A percentile compares a stretch with the other conserved stretches of the same genome.
Conservation (phyloP, 2,888 invertebrate species). For the Ophion slaviceki region DNA sequence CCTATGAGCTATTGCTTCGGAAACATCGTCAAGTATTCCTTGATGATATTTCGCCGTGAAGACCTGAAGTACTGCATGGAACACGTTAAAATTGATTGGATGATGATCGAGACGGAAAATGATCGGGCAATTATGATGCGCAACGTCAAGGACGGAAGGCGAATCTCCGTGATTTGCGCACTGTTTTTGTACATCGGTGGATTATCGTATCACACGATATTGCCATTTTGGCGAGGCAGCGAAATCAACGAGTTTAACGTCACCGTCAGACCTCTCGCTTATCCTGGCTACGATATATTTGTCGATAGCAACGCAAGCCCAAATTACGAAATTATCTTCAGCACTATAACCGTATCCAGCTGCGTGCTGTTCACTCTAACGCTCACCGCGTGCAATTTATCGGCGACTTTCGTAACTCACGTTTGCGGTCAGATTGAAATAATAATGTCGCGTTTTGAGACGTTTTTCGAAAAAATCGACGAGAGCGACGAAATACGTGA, state of each 20-base stretch:
- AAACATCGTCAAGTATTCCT: constrained; percentile 48
- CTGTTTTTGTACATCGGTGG: constrained; percentile 54
- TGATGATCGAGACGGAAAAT: constrained; percentile 42
- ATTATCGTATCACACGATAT: constrained; percentile 41
- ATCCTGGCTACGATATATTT: constrained; percentile 53
- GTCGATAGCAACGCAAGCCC: constrained; percentile 64
- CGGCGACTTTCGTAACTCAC: constrained; percentile 70
- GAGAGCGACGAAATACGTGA: constrained; percentile 11
- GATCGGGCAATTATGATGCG: constrained; percentile 65
- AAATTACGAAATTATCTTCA: constrained; percentile 69
- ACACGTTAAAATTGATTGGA: constrained; percentile 54
- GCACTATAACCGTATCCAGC: constrained; percentile 56
- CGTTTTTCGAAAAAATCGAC: constrained; percentile 45
- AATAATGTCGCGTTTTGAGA: constrained; percentile 51
- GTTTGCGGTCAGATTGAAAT: constrained; percentile 70
- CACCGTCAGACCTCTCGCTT: constrained; percentile 56
- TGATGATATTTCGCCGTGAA: constrained; percentile 34
- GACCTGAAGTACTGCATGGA: constrained; percentile 45
- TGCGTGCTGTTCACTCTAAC: constrained; percentile 62
- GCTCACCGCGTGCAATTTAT: constrained; percentile 66
- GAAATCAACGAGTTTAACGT: constrained; percentile 44
- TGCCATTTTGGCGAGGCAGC: constrained; percentile 45
- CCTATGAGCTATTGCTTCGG: constrained; percentile 48
- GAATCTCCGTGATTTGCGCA: constrained; percentile 38
- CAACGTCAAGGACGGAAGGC: constrained; percentile 48